Conservation (phyloP, 2,113 vertebrate genomes). For the Psettodes erumei region DNA sequence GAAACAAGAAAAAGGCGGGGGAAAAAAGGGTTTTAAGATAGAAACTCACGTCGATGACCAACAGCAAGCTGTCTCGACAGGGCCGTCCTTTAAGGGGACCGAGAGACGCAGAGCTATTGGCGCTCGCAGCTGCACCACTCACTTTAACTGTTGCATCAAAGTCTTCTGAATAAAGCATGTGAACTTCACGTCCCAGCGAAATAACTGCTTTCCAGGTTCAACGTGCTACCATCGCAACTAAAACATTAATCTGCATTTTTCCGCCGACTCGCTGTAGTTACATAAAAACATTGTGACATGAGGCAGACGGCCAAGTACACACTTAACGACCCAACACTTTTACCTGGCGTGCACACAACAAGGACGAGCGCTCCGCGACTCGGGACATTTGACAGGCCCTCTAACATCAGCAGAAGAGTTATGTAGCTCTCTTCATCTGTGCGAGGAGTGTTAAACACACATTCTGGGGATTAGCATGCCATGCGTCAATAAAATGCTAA, state of each 20-base stretch:
- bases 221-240: not conserved
- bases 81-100: too few species aligned
- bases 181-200: not conserved
- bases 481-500: slow-evolving; percentile 56
- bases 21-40: too few species aligned
- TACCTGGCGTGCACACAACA: not conserved
- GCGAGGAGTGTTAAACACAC: slow-evolving; percentile 40
- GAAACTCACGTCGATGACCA: too few species aligned
- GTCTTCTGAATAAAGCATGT: too few species aligned
- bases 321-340: slow-evolving; percentile 15
- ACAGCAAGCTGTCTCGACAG: too few species aligned
- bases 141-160: too few species aligned
- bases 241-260: not conserved
- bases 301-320: not conserved
- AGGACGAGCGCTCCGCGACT: not conserved
- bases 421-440: slow-evolving; percentile 31
- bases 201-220: not conserved
- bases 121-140: too few species aligned
- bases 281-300: not conserved
- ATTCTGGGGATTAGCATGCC: slow-evolving; percentile 42
- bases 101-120: too few species aligned
- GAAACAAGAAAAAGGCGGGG: too few species aligned
- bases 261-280: not conserved
- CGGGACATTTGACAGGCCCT: slow-evolving; percentile 24
- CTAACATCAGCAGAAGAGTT: slow-evolving; percentile 30